A percentile compares a stretch with the other conserved stretches of the same genome.
These are phyloP conservation scores for Drosophila rubida DNA, from an alignment of 2,888 invertebrate genomes.

Conservation along the genomic window DNA sequence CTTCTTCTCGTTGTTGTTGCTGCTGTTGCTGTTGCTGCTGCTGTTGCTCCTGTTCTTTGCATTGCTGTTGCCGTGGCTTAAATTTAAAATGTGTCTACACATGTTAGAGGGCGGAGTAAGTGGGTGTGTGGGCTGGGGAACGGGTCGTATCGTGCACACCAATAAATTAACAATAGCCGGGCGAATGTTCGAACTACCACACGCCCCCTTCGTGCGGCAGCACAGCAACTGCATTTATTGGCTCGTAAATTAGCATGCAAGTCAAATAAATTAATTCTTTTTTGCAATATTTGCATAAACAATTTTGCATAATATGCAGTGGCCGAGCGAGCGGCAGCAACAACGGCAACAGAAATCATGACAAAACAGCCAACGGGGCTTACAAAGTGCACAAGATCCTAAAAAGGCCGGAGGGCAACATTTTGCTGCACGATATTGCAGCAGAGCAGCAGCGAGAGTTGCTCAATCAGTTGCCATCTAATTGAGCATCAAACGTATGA, in stretches of 20 bases:
- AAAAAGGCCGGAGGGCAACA: conserved; percentile 58
- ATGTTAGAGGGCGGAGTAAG: conserved; percentile 38
- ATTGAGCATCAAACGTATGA: no score
- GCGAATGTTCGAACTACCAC: conserved; percentile 41
- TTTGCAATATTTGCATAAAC: conserved; percentile 82
- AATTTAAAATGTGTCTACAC: conserved; percentile 76
- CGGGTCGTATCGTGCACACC: conserved; percentile 42
- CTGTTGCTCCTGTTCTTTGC: conserved; percentile 39
- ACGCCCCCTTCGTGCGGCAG: conserved; percentile 1
- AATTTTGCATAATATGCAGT: conserved; percentile 82
- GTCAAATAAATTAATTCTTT: conserved; percentile 80
- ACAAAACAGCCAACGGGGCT: conserved; percentile 50
- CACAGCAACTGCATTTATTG: conserved; percentile 63
- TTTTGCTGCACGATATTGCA: conserved; percentile 18
- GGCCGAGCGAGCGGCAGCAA: conserved; percentile 46
- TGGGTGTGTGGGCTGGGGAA: not conserved
- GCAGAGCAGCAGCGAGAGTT: conserved; percentile 28
- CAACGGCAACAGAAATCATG: conserved; percentile 50
- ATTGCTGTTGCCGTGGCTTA: conserved; percentile 56
- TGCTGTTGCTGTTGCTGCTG: conserved; percentile 24
- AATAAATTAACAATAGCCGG: conserved; percentile 74
- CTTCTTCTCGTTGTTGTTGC: conserved; percentile 18
- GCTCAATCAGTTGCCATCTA: not conserved
- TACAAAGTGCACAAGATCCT: conserved; percentile 53
- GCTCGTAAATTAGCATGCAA: conserved; percentile 80